A percentile compares a stretch with the other conserved stretches of the same genome.
These are phyloP conservation scores for Euura saliciscinereae DNA, from an alignment of 1,140 invertebrate species.

Conservation along the genomic window DNA sequence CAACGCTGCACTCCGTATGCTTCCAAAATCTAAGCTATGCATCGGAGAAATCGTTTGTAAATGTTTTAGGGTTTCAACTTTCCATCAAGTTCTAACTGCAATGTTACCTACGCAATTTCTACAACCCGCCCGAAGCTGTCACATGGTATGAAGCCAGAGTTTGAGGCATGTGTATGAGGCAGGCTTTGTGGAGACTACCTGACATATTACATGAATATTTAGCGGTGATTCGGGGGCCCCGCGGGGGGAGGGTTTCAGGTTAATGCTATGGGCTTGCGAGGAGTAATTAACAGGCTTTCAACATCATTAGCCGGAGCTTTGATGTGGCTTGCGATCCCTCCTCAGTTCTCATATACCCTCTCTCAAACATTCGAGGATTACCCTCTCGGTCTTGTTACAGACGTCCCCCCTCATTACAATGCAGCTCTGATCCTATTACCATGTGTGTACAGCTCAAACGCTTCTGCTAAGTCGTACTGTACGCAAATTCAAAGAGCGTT, in stretches of 20 bases:
- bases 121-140: neutral
- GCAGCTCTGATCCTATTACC: conserved; percentile 39
- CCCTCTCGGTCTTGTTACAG: conserved; percentile 14
- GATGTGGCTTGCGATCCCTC: conserved; percentile 38
- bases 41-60: no score
- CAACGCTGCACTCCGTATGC: no score
- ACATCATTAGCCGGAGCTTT: conserved; percentile 46
- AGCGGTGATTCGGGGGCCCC: conserved; percentile 10
- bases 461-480: neutral
- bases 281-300: conserved; percentile 49
- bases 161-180: neutral
- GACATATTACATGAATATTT: conserved; percentile 23
- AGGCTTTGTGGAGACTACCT: neutral
- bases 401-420: conserved; percentile 35
- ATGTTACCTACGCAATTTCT: no score
- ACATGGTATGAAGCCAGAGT: neutral
- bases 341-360: conserved; percentile 24
- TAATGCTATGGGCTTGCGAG: conserved; percentile 29
- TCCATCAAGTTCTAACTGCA: no score
- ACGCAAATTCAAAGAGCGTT: no score
- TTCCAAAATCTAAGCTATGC: no score
- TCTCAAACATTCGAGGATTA: conserved; percentile 38
- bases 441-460: conserved; percentile 13
- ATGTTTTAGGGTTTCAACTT: no score
- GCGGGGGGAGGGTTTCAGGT: conserved; percentile 20